Evolutionary conservation across 2,113 vertebrate species (phyloP), one percentile per base, ranked within the genome.

Genomic region (Condylura cristata): DNA sequence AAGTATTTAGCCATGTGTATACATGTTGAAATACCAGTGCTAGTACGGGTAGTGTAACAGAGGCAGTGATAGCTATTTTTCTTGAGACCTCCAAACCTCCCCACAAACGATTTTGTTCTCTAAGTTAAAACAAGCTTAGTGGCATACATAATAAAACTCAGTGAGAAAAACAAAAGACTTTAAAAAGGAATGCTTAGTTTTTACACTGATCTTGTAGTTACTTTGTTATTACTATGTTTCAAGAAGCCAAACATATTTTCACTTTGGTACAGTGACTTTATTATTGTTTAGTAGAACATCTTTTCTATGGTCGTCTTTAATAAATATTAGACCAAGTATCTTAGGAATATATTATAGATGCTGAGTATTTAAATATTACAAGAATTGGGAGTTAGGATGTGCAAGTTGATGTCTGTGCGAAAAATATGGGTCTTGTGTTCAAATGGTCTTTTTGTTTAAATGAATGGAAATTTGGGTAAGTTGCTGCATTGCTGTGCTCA

Each of bases 381-480:
- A 20, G 75, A 61, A 74, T 91, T 95, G 17, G 17, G 88, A 41
- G 18, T 75, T 39, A 58, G n/a, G 12, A 2, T 90, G 5, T 88
- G 4, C 56, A 85, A 30, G 60, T 94, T 92, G 63, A 53, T 34
- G 94, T 94, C 94, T 89, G 51, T 94, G n/a, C 71, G 91, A 92
- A 95, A 95, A 95, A 71, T 72, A 53, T 20, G n/a, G 0, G 74
- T 82, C 28, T 70, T 44, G 32, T 44, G 11, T 37, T 86, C 51
- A 82, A 90, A 80, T 37, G 84, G 60, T 92, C 6, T 58, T 78
- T 65, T 85, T 92, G 60, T 60, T 92, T 90, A 71, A 95, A 95
- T 48, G 16, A 85, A 85, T 60, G 92, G 68, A 91, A 94, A 56
- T 68, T 95, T 95, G 30, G 2, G 41, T 85, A 90, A 8, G 2